A percentile compares a stretch with the other conserved stretches of the same genome.
Evolutionary conservation across 2,888 invertebrate genomes (phyloP).

Genomic region (Mythimna albipuncta): DNA sequence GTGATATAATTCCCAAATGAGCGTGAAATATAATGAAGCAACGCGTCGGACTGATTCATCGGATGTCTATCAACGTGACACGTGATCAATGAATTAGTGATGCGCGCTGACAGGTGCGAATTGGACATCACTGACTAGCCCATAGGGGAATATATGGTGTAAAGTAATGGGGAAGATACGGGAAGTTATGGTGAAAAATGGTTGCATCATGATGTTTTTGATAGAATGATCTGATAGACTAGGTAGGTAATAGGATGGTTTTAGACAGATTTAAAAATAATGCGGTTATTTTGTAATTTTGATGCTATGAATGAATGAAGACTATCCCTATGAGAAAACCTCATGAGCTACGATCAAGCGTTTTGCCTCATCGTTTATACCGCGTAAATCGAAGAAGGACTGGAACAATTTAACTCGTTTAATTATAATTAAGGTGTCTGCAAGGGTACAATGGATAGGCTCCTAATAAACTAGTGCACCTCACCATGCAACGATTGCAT

Average conservation of each 20-base stretch:
- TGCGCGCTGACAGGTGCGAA: conserved; percentile 21
- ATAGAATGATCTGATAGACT: neutral
- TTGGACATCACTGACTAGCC: neutral
- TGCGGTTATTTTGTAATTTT: no score
- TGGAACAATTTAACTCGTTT: no score
- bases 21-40: conserved; percentile 23
- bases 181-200: neutral
- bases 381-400: no score
- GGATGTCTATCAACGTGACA: conserved; percentile 3
- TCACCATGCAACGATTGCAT: no score
- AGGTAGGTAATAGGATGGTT: neutral
- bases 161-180: neutral
- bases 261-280: neutral
- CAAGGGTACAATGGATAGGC: no score
- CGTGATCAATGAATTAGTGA: conserved; percentile 32
- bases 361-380: no score
- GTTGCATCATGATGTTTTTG: neutral
- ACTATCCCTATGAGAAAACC: neutral
- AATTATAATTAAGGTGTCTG: no score
- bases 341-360: neutral
- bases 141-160: neutral
- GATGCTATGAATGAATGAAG: neutral
- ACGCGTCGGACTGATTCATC: conserved; percentile 21
- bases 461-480: no score
- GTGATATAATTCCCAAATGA: conserved; percentile 10